Evolutionary conservation across 2,797 vertebrate genomes (phyloP).

Genomic region (Enteromius treurensis): DNA sequence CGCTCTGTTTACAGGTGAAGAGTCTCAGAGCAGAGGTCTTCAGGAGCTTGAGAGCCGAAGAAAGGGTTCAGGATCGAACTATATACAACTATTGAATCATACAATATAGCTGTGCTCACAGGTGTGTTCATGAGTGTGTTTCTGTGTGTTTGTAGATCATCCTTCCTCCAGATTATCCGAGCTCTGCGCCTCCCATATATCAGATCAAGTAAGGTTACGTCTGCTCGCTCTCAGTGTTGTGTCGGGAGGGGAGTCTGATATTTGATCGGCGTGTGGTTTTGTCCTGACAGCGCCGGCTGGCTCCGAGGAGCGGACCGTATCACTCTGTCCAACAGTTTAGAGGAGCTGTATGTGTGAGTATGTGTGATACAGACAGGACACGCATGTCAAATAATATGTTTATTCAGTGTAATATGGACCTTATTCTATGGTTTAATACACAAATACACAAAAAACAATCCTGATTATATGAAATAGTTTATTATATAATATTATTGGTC

Average conservation of each 20-base stretch:
- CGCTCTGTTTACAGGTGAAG: conserved; percentile 89
- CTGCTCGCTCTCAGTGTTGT: neutral
- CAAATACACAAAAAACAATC: too few relatives aligned
- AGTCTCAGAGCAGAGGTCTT: neutral
- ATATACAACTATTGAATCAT: too few relatives aligned
- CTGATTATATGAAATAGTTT: too few relatives aligned
- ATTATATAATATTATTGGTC: too few relatives aligned
- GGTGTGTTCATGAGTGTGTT: neutral
- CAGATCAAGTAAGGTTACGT: conserved; percentile 89
- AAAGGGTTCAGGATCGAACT: too few relatives aligned
- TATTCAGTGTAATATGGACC: too few relatives aligned
- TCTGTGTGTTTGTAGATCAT: conserved; percentile 78
- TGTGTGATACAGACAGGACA: neutral
- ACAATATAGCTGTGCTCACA: neutral
- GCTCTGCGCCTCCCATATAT: conserved; percentile 90
- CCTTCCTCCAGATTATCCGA: conserved; percentile 90
- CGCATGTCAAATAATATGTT: too few relatives aligned
- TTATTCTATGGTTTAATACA: too few relatives aligned
- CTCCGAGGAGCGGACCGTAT: conserved; percentile 85
- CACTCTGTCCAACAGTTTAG: conserved; percentile 86
- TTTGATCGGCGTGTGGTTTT: neutral
- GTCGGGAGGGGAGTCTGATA: neutral
- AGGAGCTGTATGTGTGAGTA: conserved; percentile 94
- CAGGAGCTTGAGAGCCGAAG: neutral
- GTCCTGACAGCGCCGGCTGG: conserved; percentile 88